phyloP scores from a whole-genome alignment of 1,140 invertebrate genomes.

The Euura saliciscinereae region DNA sequence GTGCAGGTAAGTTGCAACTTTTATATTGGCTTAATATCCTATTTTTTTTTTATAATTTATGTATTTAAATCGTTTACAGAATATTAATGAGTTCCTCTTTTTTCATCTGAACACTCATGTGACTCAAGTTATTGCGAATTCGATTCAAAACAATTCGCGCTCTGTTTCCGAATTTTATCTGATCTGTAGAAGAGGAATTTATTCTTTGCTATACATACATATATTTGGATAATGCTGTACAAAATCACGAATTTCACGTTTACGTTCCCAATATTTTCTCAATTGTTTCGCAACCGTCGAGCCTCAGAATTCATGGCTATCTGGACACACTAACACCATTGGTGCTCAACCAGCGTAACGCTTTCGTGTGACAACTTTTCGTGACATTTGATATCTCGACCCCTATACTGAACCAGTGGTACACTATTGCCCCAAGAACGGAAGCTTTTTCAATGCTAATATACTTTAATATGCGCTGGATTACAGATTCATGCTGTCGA shows the following conservation, averaged over 20 bases:
- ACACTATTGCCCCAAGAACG: background rate
- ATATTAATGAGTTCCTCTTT: background rate
- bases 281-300: no score
- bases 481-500: background rate
- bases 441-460: no score
- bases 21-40: no score
- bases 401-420: background rate
- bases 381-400: no score
- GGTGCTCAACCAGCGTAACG: no score
- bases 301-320: no score
- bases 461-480: background rate
- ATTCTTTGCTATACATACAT: no score
- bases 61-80: background rate
- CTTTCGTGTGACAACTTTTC: no score
- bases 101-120: background rate
- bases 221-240: no score
- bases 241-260: no score
- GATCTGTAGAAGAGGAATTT: background rate
- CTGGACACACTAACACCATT: no score
- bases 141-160: background rate
- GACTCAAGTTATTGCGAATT: background rate
- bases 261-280: no score
- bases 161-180: background rate
- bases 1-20: background rate
- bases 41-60: background rate